phyloP scores from a whole-genome alignment of 2,888 invertebrate species.

The Atherix ibis region DNA sequence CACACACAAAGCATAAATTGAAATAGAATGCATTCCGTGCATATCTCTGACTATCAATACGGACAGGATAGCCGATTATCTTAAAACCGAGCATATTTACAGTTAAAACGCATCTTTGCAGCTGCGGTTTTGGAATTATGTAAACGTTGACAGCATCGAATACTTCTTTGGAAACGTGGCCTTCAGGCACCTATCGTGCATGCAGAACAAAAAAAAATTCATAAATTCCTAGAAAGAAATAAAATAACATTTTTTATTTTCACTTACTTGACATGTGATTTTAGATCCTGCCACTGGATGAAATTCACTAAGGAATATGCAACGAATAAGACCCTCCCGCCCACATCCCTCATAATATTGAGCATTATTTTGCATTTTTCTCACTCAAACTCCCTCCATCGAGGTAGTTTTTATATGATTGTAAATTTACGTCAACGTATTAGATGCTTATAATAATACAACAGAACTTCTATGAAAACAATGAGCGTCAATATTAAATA shows the following conservation, averaged over 20 bases:
- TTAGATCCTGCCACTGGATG: slow-evolving; percentile 67
- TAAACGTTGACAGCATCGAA: slow-evolving; percentile 90
- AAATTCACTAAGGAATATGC: slow-evolving; percentile 66
- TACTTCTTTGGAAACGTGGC: slow-evolving; percentile 79
- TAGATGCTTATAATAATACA: too few relatives aligned
- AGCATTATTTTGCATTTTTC: not conserved
- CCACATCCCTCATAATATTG: slow-evolving; percentile 44
- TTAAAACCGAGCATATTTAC: slow-evolving; percentile 68
- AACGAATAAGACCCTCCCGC: slow-evolving; percentile 60
- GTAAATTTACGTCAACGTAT: too few relatives aligned
- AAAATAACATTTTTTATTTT: too few relatives aligned
- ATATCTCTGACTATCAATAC: slow-evolving; percentile 77
- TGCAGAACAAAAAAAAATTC: slow-evolving; percentile 7
- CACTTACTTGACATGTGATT: slow-evolving; percentile 74
- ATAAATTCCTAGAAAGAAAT: too few relatives aligned
- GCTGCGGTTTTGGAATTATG: slow-evolving; percentile 86
- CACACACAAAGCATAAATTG: slow-evolving; percentile 89
- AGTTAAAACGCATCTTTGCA: slow-evolving; percentile 79
- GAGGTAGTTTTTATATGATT: too few relatives aligned
- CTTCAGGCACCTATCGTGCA: slow-evolving; percentile 60
- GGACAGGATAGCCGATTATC: slow-evolving; percentile 83
- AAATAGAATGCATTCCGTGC: slow-evolving; percentile 88
- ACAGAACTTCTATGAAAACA: too few relatives aligned
- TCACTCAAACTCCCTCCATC: not conserved
- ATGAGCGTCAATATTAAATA: too few relatives aligned